Base-by-base conservation (phyloP, 2,113 vertebrate genomes). In the Paramisgurnus dabryanus region DNA sequence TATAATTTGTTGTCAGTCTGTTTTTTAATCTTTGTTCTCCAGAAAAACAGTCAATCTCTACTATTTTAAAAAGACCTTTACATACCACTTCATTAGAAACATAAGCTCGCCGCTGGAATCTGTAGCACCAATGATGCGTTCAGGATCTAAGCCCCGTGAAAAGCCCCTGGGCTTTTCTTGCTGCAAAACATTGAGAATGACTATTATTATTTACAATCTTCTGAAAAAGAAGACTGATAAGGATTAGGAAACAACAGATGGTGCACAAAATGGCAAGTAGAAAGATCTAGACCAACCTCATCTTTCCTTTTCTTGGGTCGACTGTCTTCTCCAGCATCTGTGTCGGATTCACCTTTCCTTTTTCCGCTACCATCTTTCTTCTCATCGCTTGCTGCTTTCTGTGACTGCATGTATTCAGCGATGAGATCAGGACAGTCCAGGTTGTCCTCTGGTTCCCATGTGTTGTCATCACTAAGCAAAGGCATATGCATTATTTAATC, bases 61-160 rank as follows among this genome's bases (percentile, higher is more conserved):
- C 50, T 3, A 18, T 18, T 18, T 58, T 58, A n/a, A 18, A 2
- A 0, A 49, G 3, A 57, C 11, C 41, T 79, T 58, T 39, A 88
- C 90, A 11, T 87, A 98, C 97, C 97, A 98, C 87, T 98, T 99
- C 97, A 98, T 99, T 57, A 99, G 95, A 91, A 99, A 99, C 97
- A 99, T 99, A 60, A 99, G 94, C 86, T 98, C 96, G 88, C 97
- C 97, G 12, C 97, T 99, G 65, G 93, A 94, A 76, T 98, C 97
- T 0, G 97, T 98, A 11, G 97, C 97, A 27, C 97, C 97, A 13
- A 98, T 99, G 84, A 98, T 98, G 27, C 97, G 91, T 81, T 98
- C 97, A 0, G 97, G 97, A 69, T 98, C 96, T 82, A 98, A 93
- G n/a, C 95, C 96, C 65, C 96, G 89, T 43, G 96, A 95, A 83